Evolutionary conservation across 2,888 invertebrate species (phyloP).

Genomic region (Anodontia alba): DNA sequence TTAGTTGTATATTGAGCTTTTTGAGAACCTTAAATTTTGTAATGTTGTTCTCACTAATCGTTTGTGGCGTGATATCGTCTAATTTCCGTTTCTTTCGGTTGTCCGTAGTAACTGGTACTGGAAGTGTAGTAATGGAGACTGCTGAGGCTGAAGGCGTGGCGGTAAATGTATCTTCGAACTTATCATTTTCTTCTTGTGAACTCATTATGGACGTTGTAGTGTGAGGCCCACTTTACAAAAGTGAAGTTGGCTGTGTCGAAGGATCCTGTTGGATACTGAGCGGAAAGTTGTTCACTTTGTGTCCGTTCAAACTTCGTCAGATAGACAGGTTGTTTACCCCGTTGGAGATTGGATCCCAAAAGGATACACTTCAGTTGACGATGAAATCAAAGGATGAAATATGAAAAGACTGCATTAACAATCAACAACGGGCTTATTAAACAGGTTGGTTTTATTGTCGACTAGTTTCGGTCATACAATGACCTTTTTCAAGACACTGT

Average conservation of each 20-base stretch:
- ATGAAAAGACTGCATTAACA: neutral
- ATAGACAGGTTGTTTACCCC: too few species aligned
- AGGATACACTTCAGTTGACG: too few species aligned
- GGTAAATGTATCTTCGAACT: neutral
- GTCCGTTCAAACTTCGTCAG: too few species aligned
- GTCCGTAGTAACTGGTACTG: neutral
- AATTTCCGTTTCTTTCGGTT: neutral
- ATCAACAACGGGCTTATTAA: neutral
- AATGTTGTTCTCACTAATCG: neutral
- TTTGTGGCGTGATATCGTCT: neutral
- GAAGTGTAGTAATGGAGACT: neutral
- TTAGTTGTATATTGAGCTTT: neutral
- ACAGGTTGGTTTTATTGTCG: neutral
- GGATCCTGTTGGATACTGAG: neutral
- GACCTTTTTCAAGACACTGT: neutral
- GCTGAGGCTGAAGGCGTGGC: neutral
- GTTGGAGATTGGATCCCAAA: too few species aligned
- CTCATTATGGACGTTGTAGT: neutral
- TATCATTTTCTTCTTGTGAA: neutral
- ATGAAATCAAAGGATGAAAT: neutral
- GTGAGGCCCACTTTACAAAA: neutral
- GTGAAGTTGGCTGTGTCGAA: neutral
- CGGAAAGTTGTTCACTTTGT: neutral
- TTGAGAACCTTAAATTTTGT: neutral
- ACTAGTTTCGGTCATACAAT: slow-evolving; percentile 1